Evolutionary conservation across 2,113 vertebrate genomes (phyloP).

Genomic region (Tetrax tetrax): DNA sequence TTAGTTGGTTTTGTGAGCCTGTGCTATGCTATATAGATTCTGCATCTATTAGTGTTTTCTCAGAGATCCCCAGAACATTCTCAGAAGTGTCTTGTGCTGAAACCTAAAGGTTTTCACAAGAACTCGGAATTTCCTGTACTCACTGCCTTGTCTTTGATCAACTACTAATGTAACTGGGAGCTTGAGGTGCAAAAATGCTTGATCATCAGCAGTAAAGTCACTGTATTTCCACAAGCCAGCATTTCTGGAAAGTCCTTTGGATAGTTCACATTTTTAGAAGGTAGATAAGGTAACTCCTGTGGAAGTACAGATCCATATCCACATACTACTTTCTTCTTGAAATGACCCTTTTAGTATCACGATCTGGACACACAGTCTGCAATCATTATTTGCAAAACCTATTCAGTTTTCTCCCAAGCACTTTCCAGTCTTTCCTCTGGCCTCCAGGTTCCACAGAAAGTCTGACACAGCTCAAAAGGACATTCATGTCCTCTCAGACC

Average conservation of each 20-base stretch:
- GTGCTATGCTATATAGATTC: background rate
- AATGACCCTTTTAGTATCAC: background rate
- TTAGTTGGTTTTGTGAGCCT: background rate
- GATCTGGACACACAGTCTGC: background rate
- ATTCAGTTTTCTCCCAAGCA: background rate
- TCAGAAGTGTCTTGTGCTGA: background rate
- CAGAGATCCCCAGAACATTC: background rate
- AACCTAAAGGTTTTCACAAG: background rate
- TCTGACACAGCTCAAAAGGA: rapidly evolving
- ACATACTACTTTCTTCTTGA: background rate
- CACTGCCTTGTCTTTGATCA: background rate
- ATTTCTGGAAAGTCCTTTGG: background rate
- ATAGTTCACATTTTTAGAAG: constrained; percentile 1
- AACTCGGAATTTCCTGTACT: background rate
- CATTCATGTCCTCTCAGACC: background rate
- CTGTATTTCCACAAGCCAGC: background rate
- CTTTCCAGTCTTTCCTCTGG: background rate
- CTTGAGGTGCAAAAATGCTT: background rate
- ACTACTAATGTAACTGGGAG: constrained; percentile 4
- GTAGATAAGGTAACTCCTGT: background rate
- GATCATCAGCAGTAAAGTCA: background rate
- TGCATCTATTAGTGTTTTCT: background rate
- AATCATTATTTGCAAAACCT: background rate
- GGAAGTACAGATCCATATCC: background rate
- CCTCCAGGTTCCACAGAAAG: background rate